phyloP scores from a whole-genome alignment of 2,113 vertebrate genomes.

The Erythrocercus mccallii region DNA sequence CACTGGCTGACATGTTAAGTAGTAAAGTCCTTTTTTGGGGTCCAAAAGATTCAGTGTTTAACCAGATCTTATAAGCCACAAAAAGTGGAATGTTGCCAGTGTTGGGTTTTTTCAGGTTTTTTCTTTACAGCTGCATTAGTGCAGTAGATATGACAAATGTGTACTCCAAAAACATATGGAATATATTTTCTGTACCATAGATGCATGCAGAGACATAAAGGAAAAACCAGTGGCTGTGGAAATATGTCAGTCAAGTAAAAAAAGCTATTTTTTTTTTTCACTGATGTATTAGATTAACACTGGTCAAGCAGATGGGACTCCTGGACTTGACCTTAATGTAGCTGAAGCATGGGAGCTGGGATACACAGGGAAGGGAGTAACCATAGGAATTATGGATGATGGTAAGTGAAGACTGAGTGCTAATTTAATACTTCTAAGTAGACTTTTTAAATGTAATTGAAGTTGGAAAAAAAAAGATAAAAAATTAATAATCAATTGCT shows the following conservation, averaged over 20 bases:
- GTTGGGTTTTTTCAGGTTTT: not conserved
- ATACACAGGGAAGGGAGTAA: slow-evolving; percentile 95
- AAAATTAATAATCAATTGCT: not conserved
- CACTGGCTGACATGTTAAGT: not conserved
- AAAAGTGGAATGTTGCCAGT: not conserved
- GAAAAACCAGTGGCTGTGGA: not conserved
- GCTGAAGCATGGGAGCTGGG: slow-evolving; percentile 97
- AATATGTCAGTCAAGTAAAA: not conserved
- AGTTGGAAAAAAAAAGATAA: not conserved
- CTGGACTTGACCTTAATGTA: slow-evolving; percentile 96
- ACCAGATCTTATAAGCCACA: not conserved
- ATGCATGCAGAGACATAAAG: not conserved
- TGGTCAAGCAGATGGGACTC: slow-evolving; percentile 97
- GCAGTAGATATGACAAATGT: not conserved
- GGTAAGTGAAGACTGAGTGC: slow-evolving; percentile 76
- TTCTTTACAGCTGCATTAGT: not conserved
- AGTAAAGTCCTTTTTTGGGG: not conserved
- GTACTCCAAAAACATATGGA: not conserved
- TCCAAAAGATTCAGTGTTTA: not conserved
- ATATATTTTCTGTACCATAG: not conserved
- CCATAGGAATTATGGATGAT: slow-evolving; percentile 98
- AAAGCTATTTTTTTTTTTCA: slow-evolving; percentile 51
- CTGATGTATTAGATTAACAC: slow-evolving; percentile 91
- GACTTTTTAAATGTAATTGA: not conserved
- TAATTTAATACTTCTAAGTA: not conserved